A percentile compares a stretch with the other conserved stretches of the same genome.
These are phyloP conservation scores for Agrypnus murinus DNA, from an alignment of 2,888 invertebrate genomes.

Conservation along the genomic window DNA sequence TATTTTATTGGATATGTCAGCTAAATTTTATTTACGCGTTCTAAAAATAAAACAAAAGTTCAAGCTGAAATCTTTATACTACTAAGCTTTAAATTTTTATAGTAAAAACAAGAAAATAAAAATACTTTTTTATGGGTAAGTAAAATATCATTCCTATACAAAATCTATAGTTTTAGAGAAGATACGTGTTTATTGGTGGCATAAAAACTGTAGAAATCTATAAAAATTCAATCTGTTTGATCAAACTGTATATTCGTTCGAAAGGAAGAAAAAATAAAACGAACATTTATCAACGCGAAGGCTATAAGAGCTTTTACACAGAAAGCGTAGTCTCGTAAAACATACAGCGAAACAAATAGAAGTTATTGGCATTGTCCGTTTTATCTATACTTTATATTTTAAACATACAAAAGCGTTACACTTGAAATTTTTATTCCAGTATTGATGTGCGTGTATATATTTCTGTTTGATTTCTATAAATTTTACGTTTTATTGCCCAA, in stretches of 20 bases:
- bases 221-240: slow-evolving; percentile 43
- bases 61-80: too few relatives aligned
- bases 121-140: too few relatives aligned
- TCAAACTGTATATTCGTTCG: slow-evolving; percentile 35
- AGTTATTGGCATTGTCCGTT: slow-evolving; percentile 41
- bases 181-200: slow-evolving; percentile 9
- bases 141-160: too few relatives aligned
- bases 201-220: slow-evolving; percentile 22
- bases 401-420: slow-evolving; percentile 17
- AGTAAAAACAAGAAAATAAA: too few relatives aligned
- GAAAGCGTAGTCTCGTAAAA: slow-evolving; percentile 35
- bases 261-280: slow-evolving; percentile 43
- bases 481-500: slow-evolving; percentile 16
- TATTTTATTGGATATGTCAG: background rate
- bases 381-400: slow-evolving; percentile 35
- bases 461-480: slow-evolving; percentile 25
- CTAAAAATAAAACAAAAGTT: too few relatives aligned
- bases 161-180: too few relatives aligned
- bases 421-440: slow-evolving; percentile 33
- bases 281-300: slow-evolving; percentile 43
- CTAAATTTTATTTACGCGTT: background rate
- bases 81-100: too few relatives aligned
- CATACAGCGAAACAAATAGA: slow-evolving; percentile 36
- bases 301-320: slow-evolving; percentile 28
- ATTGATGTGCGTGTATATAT: background rate